phyloP scores from a whole-genome alignment of 1,140 invertebrate genomes.

The Hypsibius dujardini region DNA sequence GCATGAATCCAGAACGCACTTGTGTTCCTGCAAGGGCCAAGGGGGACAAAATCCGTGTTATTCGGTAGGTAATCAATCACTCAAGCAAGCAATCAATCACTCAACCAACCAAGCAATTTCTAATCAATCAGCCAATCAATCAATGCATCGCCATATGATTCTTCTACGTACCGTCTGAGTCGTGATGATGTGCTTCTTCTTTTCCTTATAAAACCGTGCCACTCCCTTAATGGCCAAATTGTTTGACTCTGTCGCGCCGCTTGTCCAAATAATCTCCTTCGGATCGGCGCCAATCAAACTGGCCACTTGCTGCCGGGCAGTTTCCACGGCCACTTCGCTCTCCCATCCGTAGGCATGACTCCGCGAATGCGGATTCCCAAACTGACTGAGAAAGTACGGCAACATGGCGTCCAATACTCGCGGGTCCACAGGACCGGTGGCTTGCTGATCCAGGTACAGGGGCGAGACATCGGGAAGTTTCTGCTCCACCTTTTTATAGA shows the following conservation, averaged over 20 bases:
- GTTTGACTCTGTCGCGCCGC: conserved; percentile 96
- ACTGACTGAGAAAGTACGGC: conserved; percentile 67
- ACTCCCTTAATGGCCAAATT: conserved; percentile 88
- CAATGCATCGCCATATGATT: conserved; percentile 9
- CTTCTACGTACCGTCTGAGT: conserved; percentile 70
- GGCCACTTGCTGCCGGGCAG: conserved; percentile 75
- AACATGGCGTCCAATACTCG: conserved; percentile 93
- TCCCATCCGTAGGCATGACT: conserved; percentile 99
- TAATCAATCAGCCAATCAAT: too few relatives aligned
- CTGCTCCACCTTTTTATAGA: conserved; percentile 9
- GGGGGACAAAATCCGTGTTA: too few relatives aligned
- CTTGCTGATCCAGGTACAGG: conserved; percentile 89
- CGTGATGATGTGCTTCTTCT: conserved; percentile 92
- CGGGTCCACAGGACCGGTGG: conserved; percentile 91
- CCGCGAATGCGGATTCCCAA: conserved; percentile 95
- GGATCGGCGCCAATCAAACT: conserved; percentile 83
- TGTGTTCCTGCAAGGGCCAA: conserved; percentile 79
- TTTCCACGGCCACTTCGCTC: conserved; percentile 81
- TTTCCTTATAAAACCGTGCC: conserved; percentile 71
- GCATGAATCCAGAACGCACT: conserved; percentile 97
- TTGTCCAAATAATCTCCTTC: conserved; percentile 95
- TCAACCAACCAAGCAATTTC: too few relatives aligned
- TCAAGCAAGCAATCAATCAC: too few relatives aligned
- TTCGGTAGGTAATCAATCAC: too few relatives aligned
- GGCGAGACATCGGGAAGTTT: conserved; percentile 38